Evolutionary conservation across 2,113 vertebrate genomes (phyloP), one percentile per base, ranked within the genome.

Genomic region (Alaudala cheleensis): DNA sequence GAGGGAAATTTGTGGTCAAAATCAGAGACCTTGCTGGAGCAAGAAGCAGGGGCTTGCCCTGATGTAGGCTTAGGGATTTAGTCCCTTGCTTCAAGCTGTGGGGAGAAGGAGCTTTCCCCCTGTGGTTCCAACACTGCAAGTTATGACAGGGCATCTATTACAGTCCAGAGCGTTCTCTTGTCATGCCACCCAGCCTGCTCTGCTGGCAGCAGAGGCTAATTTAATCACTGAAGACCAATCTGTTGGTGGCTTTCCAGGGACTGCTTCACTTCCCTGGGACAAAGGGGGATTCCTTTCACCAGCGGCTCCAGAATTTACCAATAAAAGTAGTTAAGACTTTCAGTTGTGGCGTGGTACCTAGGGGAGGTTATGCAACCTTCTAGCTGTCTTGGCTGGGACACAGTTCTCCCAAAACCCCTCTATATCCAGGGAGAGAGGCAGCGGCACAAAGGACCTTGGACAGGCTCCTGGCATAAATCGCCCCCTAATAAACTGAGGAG

Each of bases 301-400:
- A 14, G 11, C 0, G 1, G 18, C 54, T 60, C 5, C 9, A 42
- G 40, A 50, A 84, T 58, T 42, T 16, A 76, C 15, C 11, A 61
- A 54, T 26, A 61, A 54, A 69, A 20, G 12, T 16, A 26, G 5
- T 8, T 8, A 47, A 14, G 16, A 23, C 22, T 72, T 69, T 14
- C 21, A 65, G 20, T 65, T 86, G 15, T n/a, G 5, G 23, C 12
- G 28, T 49, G 17, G 34, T 62, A 66, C 12, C 14, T 26, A 18
- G 31, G 42, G 33, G 16, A 56, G 13, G 9, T 8, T 29, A 40
- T 67, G 44, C 31, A 80, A 56, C 50, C 16, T 62, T 76, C 33
- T 61, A 0, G 0, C 6, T 65, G 26, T 69, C 65, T 44, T 11
- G 13, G 14, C 29, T 1, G 2, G 14, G 51, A 42, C 34, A 34